A percentile compares a stretch with the other conserved stretches of the same genome.
Evolutionary conservation across 2,888 invertebrate genomes (phyloP).

Genomic region (Artemia sinica): DNA sequence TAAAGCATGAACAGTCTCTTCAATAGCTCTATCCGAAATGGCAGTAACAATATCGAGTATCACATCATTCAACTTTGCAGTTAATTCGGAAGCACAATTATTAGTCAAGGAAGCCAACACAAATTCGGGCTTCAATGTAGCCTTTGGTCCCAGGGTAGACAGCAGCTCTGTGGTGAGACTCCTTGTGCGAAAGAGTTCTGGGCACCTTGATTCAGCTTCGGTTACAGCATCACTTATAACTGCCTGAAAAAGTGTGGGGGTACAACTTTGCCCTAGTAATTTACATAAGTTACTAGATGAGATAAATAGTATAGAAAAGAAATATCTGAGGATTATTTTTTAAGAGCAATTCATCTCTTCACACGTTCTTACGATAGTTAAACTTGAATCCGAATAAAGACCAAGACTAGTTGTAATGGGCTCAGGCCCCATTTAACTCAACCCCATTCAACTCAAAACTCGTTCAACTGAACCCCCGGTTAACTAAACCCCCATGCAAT

Average conservation of each 20-base stretch:
- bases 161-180: background rate
- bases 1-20: background rate
- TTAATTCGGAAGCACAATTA: background rate
- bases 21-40: background rate
- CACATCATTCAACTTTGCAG: conserved; percentile 2
- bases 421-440: too few relatives aligned
- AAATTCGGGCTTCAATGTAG: background rate
- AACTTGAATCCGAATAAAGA: too few relatives aligned
- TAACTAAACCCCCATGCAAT: too few relatives aligned
- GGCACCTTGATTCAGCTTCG: conserved; percentile 1
- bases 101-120: background rate
- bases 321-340: too few relatives aligned
- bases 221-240: background rate
- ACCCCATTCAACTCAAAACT: too few relatives aligned
- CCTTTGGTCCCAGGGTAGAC: background rate
- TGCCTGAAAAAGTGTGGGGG: background rate
- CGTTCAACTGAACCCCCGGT: too few relatives aligned
- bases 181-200: background rate
- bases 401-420: too few relatives aligned
- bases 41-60: background rate
- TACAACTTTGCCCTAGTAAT: too few relatives aligned
- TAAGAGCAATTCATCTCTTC: too few relatives aligned
- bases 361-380: too few relatives aligned
- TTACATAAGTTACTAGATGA: too few relatives aligned
- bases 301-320: too few relatives aligned